Conservation (phyloP, 2,888 invertebrate species). For the Aphidius colemani region DNA sequence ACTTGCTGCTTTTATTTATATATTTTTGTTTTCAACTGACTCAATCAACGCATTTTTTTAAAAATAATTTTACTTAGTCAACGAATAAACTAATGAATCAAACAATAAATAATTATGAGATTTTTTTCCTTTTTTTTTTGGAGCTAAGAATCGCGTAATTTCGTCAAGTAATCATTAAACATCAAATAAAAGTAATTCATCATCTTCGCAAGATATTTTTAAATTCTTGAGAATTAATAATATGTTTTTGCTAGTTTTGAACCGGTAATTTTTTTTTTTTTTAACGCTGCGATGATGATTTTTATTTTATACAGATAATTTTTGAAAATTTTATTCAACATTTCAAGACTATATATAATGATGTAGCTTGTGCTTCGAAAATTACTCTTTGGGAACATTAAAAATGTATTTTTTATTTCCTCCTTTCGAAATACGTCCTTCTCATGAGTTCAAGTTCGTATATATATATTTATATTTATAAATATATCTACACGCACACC, state of each 20-base stretch:
- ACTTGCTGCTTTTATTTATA: constrained; percentile 29
- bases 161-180: constrained; percentile 30
- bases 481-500: no score
- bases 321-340: no score
- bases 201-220: constrained; percentile 49
- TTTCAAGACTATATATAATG: no score
- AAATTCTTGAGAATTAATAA: constrained; percentile 38
- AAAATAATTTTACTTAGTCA: no score
- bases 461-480: no score
- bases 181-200: constrained; percentile 46
- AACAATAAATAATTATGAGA: no score
- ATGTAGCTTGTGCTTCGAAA: constrained; percentile 44
- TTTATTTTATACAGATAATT: no score
- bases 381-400: constrained; percentile 49
- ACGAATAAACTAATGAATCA: no score
- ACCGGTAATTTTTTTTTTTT: no score
- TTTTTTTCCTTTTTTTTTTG: no score
- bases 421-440: constrained; percentile 58
- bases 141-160: no score
- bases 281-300: no score
- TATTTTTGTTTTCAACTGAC: not conserved
- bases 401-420: constrained; percentile 51
- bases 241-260: not conserved
- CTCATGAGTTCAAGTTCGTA: not conserved
- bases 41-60: not conserved